These are phyloP conservation scores for Philhelius pedissequus DNA, from an alignment of 2,888 invertebrate genomes.

Conservation along the genomic window DNA sequence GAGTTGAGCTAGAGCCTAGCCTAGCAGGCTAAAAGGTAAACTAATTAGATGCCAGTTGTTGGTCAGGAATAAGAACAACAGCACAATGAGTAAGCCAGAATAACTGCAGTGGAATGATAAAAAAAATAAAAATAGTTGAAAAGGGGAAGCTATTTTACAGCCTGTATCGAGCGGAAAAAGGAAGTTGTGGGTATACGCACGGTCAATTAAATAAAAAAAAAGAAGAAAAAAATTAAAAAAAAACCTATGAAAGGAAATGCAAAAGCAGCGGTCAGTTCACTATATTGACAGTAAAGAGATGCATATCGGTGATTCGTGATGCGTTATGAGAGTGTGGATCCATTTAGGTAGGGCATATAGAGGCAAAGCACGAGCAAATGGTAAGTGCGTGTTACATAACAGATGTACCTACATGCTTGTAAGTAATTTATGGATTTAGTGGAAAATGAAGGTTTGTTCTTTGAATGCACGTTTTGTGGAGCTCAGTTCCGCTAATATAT, in stretches of 20 bases:
- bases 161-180: constrained; percentile 52
- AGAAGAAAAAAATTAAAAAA: constrained; percentile 14
- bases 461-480: constrained; percentile 7
- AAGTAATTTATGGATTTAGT: constrained; percentile 26
- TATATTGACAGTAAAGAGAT: constrained; percentile 39
- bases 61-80: constrained; percentile 44
- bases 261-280: background rate
- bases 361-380: constrained; percentile 1
- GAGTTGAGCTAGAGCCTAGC: background rate
- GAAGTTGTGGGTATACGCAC: constrained; percentile 66
- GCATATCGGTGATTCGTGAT: constrained; percentile 36
- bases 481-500: background rate
- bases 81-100: constrained; percentile 14
- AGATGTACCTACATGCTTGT: constrained; percentile 19
- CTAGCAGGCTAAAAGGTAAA: constrained; percentile 48
- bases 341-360: constrained; percentile 27
- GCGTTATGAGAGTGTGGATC: constrained; percentile 17
- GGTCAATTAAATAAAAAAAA: constrained; percentile 37
- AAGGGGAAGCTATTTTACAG: constrained; percentile 3
- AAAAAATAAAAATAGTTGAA: background rate
- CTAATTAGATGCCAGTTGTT: constrained; percentile 59
- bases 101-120: constrained; percentile 20
- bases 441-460: background rate
- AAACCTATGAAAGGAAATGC: background rate
- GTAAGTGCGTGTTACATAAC: constrained; percentile 8